Conservation (phyloP, 2,888 invertebrate genomes). For the Rhamphomyia laevipes region DNA sequence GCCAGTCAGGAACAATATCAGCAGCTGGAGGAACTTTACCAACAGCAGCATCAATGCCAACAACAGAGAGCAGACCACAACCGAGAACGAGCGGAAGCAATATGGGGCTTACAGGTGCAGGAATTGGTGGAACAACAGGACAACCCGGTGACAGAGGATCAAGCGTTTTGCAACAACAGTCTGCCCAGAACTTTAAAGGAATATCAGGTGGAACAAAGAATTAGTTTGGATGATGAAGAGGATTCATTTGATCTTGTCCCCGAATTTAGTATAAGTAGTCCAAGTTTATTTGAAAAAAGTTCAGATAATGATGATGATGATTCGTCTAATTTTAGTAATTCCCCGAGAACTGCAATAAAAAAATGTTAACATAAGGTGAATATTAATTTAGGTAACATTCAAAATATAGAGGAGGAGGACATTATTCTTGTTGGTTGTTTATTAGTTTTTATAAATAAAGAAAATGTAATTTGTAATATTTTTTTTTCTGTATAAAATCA, state of each 20-base stretch:
- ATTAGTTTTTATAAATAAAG: too few species aligned
- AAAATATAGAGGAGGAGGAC: too few species aligned
- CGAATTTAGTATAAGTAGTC: slow-evolving; percentile 36
- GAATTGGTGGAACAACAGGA: slow-evolving; percentile 19
- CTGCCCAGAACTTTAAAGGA: slow-evolving; percentile 34
- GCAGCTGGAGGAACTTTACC: neutral
- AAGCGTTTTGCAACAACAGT: slow-evolving; percentile 33
- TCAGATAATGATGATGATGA: slow-evolving; percentile 15
- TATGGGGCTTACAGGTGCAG: slow-evolving; percentile 33
- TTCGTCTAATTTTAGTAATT: slow-evolving; percentile 23
- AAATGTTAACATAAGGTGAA: too few species aligned
- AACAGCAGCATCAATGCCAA: slow-evolving; percentile 7
- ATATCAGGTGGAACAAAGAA: slow-evolving; percentile 18
- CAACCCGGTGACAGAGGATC: slow-evolving; percentile 22
- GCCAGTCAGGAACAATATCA: neutral
- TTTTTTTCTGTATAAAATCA: too few species aligned
- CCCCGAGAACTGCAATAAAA: slow-evolving; percentile 29
- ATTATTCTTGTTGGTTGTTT: too few species aligned
- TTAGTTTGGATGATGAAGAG: slow-evolving; percentile 15
- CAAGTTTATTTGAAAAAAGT: slow-evolving; percentile 34
- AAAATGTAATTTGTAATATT: too few species aligned
- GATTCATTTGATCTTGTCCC: slow-evolving; percentile 26
- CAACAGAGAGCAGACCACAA: slow-evolving; percentile 29
- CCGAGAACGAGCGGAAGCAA: slow-evolving; percentile 33
- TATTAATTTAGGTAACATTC: too few species aligned